Evolutionary conservation across 2,888 invertebrate genomes (phyloP), one percentile per base, ranked within the genome.

Genomic region (Dermolepida albohirtum): DNA sequence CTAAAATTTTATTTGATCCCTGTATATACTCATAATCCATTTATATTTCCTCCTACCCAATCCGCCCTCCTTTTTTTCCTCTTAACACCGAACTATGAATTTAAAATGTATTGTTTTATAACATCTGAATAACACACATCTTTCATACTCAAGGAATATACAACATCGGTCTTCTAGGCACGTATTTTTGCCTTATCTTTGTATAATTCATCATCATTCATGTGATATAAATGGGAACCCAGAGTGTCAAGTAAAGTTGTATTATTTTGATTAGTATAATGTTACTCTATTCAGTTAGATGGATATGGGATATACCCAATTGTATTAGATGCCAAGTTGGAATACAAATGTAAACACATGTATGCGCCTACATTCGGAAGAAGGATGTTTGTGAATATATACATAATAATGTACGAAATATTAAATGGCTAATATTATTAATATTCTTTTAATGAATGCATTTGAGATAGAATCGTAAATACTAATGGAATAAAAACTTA

Each of bases 141-240:
- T 14, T 66, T 43, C 55, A 16, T 11, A 47, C 39, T 44, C 29
- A 63, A 59, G 50, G 22, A 44, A 41, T 29, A 54, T 17, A 17
- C 8, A 43, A 14, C 75, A 76, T 79, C 76, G 71, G 72, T 72
- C 78, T 80, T 78, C 79, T 71, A 70, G 72, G 76, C 80, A 80
- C 80, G 80, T 79, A 79, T 77, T 78, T 79, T 79, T 78, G 75
- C 78, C 77, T 78, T 79, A 80, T 79, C 78, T 78, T 75, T 74
- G 74, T 75, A 76, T 78, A 79, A 80, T 80, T 80, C 79, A 79
- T 80, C 80, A 79, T 79, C 79, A 80, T 79, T 79, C 78, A 74
- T 76, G 75, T 73, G 76, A 77, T 78, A 78, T 77, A 79, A 79
- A 77, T 76, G 77, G 76, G 72, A 72, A 74, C 74, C 75, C 72